Evolutionary conservation across 2,113 vertebrate genomes (phyloP).

Genomic region (Daphoenositta chrysoptera): DNA sequence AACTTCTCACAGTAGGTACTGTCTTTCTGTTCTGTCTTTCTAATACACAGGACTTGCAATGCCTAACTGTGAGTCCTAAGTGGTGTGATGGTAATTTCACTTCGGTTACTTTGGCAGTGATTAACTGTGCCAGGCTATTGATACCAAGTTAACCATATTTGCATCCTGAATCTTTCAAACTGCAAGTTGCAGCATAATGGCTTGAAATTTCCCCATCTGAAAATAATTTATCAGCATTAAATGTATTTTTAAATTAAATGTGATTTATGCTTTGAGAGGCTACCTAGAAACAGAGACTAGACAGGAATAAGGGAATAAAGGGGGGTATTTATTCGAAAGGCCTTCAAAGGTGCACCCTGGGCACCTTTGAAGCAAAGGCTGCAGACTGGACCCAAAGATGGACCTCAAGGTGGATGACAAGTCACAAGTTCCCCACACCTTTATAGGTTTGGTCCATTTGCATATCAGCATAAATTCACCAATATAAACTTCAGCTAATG

Average conservation of each 20-base stretch:
- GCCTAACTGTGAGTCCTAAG: not conserved
- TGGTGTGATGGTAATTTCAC: not conserved
- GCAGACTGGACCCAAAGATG: too few relatives aligned
- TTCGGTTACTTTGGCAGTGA: not conserved
- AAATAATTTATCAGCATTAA: not conserved
- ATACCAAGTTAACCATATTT: not conserved
- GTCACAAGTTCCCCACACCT: too few relatives aligned
- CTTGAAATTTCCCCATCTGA: not conserved
- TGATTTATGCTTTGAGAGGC: too few relatives aligned
- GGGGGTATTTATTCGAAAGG: too few relatives aligned
- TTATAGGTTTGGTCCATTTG: too few relatives aligned
- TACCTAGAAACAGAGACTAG: too few relatives aligned
- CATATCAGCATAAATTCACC: too few relatives aligned
- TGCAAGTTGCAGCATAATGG: not conserved
- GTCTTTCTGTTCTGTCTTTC: not conserved
- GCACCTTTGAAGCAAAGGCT: too few relatives aligned
- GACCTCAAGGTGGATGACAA: too few relatives aligned
- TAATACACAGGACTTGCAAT: not conserved
- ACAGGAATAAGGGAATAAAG: too few relatives aligned
- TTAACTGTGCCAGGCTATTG: not conserved
- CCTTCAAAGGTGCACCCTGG: too few relatives aligned
- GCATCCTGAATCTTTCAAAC: not conserved
- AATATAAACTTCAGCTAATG: too few relatives aligned
- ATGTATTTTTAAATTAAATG: not conserved
- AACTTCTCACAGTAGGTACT: not conserved